Conservation (phyloP, 2,113 vertebrate genomes). For the Ramphastos sulfuratus region DNA sequence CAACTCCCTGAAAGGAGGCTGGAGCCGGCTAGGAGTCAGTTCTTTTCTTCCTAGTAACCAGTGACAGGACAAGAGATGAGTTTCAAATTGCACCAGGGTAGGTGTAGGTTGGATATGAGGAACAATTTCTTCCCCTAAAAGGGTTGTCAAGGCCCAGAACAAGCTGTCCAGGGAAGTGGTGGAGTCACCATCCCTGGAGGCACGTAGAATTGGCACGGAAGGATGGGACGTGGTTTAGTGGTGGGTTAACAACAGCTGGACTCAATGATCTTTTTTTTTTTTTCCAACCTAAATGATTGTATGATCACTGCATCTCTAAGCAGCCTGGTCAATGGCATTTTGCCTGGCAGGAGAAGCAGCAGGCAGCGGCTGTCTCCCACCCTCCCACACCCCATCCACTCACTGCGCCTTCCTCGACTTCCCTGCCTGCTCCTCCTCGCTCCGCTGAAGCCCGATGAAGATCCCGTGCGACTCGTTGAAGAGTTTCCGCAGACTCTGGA, state of each 20-base stretch:
- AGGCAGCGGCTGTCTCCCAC: background rate
- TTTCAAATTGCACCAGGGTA: background rate
- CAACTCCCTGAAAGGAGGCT: background rate
- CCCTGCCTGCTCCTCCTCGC: conserved; percentile 84
- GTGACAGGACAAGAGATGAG: background rate
- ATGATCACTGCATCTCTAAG: background rate
- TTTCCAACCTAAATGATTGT: background rate
- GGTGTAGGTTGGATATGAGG: background rate
- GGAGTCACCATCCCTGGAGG: background rate
- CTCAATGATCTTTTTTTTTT: background rate
- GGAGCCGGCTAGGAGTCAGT: background rate
- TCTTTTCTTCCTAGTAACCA: background rate
- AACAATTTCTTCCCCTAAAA: background rate
- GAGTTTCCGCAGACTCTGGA: conserved; percentile 91
- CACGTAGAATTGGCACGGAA: too few species aligned
- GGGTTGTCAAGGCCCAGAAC: background rate
- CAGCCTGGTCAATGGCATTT: fast-evolving
- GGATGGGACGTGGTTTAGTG: background rate
- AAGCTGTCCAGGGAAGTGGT: background rate
- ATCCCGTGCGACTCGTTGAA: conserved; percentile 98
- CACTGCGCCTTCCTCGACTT: conserved; percentile 83
- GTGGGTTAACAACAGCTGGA: background rate
- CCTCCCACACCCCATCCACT: background rate
- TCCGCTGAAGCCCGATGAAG: conserved; percentile 90
- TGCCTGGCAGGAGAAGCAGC: background rate